Conservation (phyloP, 2,888 invertebrate genomes). For the Acheta domesticus region DNA sequence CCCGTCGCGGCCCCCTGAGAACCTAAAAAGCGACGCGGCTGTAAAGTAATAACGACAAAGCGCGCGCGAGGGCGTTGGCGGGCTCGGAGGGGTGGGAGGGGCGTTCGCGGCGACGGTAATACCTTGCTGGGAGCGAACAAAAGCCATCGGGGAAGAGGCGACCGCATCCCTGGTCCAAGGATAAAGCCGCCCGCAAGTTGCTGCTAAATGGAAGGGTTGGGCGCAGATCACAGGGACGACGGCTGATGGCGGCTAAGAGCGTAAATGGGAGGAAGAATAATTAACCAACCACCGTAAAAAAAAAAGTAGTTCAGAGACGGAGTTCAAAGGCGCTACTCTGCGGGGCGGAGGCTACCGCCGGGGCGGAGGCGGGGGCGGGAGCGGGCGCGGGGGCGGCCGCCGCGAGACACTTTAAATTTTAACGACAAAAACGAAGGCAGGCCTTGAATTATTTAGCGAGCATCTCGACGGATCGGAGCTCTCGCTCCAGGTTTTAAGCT, state of each 20-base stretch:
- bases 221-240: constrained; percentile 18
- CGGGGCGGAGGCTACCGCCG: not conserved
- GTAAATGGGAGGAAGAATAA: constrained; percentile 9
- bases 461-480: constrained; percentile 5
- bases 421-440: not conserved
- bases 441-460: not conserved
- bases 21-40: constrained; percentile 7
- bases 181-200: not conserved
- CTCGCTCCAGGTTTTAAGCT: not conserved
- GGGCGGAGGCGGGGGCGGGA: not conserved
- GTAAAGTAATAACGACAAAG: constrained; percentile 18
- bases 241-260: constrained; percentile 6
- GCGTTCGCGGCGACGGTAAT: not conserved
- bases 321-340: constrained; percentile 10
- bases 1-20: constrained; percentile 4
- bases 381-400: not conserved
- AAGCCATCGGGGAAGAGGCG: not conserved
- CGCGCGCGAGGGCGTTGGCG: not conserved
- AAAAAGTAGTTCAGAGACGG: not conserved
- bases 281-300: constrained; percentile 1
- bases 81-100: not conserved
- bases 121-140: not conserved
- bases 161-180: not conserved
- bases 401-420: constrained; percentile 10
- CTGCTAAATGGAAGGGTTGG: constrained; percentile 18